Evolutionary conservation across 2,888 invertebrate genomes (phyloP).

Genomic region (Copidosoma aretas): DNA sequence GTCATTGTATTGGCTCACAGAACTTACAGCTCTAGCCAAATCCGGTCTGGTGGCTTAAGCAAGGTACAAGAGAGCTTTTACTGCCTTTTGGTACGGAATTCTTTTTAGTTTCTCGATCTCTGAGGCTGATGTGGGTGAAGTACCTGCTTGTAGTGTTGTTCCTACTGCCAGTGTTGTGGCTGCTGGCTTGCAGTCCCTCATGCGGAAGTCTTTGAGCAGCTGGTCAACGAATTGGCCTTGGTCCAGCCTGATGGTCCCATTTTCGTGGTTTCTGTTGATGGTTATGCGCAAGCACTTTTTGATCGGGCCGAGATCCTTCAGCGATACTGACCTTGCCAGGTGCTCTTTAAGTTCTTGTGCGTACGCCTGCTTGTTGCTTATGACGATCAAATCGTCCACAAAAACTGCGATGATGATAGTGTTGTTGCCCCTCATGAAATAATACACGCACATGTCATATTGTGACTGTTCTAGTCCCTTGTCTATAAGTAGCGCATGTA

Average conservation of each 20-base stretch:
- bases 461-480: not conserved
- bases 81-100: too few relatives aligned
- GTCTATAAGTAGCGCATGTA: not conserved
- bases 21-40: too few relatives aligned
- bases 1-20: too few relatives aligned
- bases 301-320: not conserved
- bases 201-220: not conserved
- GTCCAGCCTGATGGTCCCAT: not conserved
- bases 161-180: not conserved
- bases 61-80: too few relatives aligned
- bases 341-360: not conserved
- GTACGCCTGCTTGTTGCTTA: not conserved
- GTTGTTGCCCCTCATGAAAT: not conserved
- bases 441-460: not conserved
- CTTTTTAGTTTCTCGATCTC: too few relatives aligned
- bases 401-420: constrained; percentile 6
- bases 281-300: not conserved
- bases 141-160: not conserved
- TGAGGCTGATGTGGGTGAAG: too few relatives aligned
- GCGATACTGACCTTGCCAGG: not conserved
- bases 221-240: not conserved
- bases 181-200: not conserved
- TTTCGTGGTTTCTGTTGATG: not conserved
- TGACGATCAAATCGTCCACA: not conserved
- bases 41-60: too few relatives aligned